These are phyloP conservation scores for Papilio xuthus DNA, from an alignment of 1,140 invertebrate genomes.

Conservation along the genomic window DNA sequence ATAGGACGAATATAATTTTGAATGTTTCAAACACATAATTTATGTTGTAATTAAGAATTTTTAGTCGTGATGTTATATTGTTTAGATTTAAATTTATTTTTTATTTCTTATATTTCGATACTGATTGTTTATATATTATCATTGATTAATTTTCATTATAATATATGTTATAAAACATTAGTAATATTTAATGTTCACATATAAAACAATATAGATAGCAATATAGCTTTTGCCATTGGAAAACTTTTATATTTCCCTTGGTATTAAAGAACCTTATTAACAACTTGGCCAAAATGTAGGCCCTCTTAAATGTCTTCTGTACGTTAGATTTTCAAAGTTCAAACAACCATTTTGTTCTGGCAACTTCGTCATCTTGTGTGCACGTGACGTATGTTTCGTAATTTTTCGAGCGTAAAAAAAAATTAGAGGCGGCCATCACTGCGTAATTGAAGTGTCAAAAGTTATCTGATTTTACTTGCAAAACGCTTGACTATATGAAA, in stretches of 20 bases:
- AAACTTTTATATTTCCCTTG: conserved; percentile 48
- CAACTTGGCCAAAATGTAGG: neutral
- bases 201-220: too few species aligned
- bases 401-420: conserved; percentile 64
- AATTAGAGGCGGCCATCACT: conserved; percentile 75
- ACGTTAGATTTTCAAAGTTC: conserved; percentile 4
- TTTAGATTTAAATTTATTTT: too few species aligned
- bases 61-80: too few species aligned
- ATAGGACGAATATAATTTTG: neutral
- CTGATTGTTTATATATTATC: too few species aligned
- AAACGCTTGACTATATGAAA: conserved; percentile 77
- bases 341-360: conserved; percentile 64
- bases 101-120: too few species aligned
- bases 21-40: too few species aligned
- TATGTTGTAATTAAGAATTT: too few species aligned
- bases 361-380: conserved; percentile 67
- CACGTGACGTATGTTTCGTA: conserved; percentile 67
- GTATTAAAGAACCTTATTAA: neutral
- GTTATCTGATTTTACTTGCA: conserved; percentile 81
- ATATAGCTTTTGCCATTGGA: too few species aligned
- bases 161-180: too few species aligned
- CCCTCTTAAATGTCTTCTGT: neutral
- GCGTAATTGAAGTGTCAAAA: conserved; percentile 81
- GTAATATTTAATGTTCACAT: too few species aligned
- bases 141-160: too few species aligned